Percentiles rank a stretch among this genome's conserved stretches.
Conservation (phyloP, 2,113 vertebrate species). For the Corythornis madagascariensis region DNA sequence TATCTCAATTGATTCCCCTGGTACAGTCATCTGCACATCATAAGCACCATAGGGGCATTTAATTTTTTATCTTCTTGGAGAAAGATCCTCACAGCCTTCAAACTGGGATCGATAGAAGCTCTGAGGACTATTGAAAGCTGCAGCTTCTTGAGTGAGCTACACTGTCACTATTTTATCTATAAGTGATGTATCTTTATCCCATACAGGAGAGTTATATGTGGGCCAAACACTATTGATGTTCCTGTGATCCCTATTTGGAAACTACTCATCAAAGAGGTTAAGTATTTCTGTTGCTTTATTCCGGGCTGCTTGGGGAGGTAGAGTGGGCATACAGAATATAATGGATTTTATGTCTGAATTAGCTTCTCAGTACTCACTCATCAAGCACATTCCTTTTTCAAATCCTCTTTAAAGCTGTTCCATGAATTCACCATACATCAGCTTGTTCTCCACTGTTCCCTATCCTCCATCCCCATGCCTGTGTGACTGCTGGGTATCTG, state of each 20-base stretch:
- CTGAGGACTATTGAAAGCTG: not conserved
- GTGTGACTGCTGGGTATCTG: not conserved
- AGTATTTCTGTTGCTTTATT: not conserved
- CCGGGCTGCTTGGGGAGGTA: not conserved
- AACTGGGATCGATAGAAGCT: not conserved
- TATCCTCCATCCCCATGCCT: not conserved
- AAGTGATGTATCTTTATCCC: conserved; percentile 7
- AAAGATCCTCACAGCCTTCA: not conserved
- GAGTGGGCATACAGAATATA: not conserved
- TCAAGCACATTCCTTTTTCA: not conserved
- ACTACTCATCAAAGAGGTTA: conserved; percentile 82
- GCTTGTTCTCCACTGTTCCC: not conserved
- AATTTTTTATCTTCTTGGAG: not conserved
- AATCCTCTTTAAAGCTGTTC: not conserved
- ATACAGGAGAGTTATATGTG: conserved; percentile 77
- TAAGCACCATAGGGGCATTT: not conserved
- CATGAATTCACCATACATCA: not conserved
- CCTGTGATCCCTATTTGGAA: conserved; percentile 82
- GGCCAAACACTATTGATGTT: conserved; percentile 79
- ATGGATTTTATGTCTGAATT: not conserved
- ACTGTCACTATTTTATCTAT: not conserved
- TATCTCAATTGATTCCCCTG: not conserved
- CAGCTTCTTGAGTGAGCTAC: not conserved
- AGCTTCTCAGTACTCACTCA: not conserved
- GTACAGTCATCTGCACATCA: not conserved